Percentiles rank a stretch among this genome's conserved stretches.
phyloP scores from a whole-genome alignment of 2,113 vertebrate genomes.

The Maccullochella peelii region DNA sequence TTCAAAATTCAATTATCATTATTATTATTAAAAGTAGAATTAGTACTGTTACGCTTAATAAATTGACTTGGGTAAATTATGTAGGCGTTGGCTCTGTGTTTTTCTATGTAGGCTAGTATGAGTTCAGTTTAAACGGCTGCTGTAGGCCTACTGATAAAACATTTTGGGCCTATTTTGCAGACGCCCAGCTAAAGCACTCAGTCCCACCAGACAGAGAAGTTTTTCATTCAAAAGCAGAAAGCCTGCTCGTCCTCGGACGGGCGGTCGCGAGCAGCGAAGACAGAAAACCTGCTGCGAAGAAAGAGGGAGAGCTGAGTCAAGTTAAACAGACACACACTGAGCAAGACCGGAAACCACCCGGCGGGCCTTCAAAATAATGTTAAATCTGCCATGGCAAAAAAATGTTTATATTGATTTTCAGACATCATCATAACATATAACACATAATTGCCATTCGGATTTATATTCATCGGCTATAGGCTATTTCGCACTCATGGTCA shows the following conservation, averaged over 20 bases:
- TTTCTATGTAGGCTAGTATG: neutral
- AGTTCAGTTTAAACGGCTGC: neutral
- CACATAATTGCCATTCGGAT: neutral
- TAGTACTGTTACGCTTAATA: neutral
- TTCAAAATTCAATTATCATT: neutral
- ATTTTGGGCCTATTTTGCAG: neutral
- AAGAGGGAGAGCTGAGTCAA: slow-evolving; percentile 28
- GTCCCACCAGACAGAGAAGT: slow-evolving; percentile 28
- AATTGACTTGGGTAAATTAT: neutral
- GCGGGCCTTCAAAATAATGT: slow-evolving; percentile 12
- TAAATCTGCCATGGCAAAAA: neutral
- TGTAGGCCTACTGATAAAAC: rapidly evolving
- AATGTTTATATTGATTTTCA: neutral
- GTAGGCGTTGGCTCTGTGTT: slow-evolving; percentile 1
- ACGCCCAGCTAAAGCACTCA: neutral
- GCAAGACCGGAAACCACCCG: slow-evolving; percentile 23
- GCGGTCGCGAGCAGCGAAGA: slow-evolving; percentile 56
- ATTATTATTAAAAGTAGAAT: neutral
- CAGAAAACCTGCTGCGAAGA: slow-evolving; percentile 70
- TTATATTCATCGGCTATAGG: neutral
- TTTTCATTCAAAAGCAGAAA: slow-evolving; percentile 41
- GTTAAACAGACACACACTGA: neutral
- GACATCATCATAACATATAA: too few species aligned
- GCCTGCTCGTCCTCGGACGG: slow-evolving; percentile 53
- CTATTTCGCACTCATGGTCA: neutral